Evolutionary conservation across 2,113 vertebrate species (phyloP).

Genomic region (Pipra filicauda): DNA sequence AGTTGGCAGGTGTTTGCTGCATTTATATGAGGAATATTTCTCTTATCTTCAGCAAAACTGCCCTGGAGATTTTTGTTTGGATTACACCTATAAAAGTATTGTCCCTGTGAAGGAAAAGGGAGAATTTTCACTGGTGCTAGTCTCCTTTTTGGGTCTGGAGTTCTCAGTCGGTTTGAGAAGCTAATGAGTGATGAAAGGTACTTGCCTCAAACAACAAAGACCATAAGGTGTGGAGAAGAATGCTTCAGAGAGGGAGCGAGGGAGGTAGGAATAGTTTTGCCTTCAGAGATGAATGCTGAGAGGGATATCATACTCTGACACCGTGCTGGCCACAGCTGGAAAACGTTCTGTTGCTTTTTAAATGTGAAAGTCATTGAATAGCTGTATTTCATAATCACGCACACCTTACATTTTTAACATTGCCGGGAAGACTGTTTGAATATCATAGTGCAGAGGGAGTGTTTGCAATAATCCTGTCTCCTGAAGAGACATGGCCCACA

Average conservation of each 20-base stretch:
- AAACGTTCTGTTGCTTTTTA: not conserved
- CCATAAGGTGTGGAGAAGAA: not conserved
- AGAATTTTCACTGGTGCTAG: not conserved
- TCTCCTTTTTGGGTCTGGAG: not conserved
- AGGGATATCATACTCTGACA: not conserved
- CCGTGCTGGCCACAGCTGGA: not conserved
- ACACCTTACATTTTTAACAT: constrained; percentile 41
- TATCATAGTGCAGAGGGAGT: not conserved
- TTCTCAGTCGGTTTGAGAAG: not conserved
- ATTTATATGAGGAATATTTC: not conserved
- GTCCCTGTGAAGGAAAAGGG: not conserved
- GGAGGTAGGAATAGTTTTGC: not conserved
- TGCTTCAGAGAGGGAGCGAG: not conserved
- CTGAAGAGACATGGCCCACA: constrained; percentile 44
- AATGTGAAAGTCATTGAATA: constrained; percentile 26
- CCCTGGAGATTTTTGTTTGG: not conserved
- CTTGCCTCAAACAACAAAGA: not conserved
- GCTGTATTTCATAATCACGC: constrained; percentile 25
- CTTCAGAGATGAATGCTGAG: not conserved
- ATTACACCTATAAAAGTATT: not conserved
- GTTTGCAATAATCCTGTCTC: constrained; percentile 46
- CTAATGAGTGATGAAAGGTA: not conserved
- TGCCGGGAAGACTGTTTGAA: constrained; percentile 50
- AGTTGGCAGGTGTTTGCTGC: not conserved
- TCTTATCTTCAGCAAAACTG: not conserved